Conservation (phyloP, 1,140 invertebrate species). For the Muscidifurax raptorellus region DNA sequence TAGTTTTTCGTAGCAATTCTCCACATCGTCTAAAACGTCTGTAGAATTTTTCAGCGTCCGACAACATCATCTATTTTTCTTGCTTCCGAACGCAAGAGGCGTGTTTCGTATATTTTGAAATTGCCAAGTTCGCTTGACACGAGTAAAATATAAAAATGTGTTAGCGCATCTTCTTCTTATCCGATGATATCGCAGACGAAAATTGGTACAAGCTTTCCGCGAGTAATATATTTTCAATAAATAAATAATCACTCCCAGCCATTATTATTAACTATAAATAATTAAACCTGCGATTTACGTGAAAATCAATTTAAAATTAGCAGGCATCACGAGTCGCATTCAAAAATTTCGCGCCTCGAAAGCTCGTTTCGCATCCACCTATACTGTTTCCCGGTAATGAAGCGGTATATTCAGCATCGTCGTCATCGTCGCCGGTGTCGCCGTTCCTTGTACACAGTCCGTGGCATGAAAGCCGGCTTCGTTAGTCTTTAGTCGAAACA, state of each 20-base stretch:
- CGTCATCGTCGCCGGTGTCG: neutral
- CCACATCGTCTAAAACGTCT: neutral
- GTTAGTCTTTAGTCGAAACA: slow-evolving; percentile 29
- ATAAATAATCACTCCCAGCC: too few species aligned
- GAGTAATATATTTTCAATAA: too few species aligned
- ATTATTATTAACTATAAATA: too few species aligned
- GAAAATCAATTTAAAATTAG: too few species aligned
- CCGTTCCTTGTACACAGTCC: slow-evolving; percentile 28
- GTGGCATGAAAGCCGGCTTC: neutral
- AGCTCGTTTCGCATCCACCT: neutral
- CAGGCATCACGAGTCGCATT: too few species aligned
- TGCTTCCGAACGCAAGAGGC: neutral
- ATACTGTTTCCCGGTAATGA: slow-evolving; percentile 19
- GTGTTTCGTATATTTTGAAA: neutral
- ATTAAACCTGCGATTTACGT: too few species aligned
- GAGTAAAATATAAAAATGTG: too few species aligned
- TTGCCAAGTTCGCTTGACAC: neutral
- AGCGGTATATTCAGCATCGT: neutral
- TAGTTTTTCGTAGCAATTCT: neutral
- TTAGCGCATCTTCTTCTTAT: too few species aligned
- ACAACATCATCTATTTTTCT: neutral
- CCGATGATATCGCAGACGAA: too few species aligned
- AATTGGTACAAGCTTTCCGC: too few species aligned
- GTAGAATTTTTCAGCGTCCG: neutral
- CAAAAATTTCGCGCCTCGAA: slow-evolving; percentile 16